phyloP scores from a whole-genome alignment of 2,113 vertebrate genomes.

The Trogon surrucura region DNA sequence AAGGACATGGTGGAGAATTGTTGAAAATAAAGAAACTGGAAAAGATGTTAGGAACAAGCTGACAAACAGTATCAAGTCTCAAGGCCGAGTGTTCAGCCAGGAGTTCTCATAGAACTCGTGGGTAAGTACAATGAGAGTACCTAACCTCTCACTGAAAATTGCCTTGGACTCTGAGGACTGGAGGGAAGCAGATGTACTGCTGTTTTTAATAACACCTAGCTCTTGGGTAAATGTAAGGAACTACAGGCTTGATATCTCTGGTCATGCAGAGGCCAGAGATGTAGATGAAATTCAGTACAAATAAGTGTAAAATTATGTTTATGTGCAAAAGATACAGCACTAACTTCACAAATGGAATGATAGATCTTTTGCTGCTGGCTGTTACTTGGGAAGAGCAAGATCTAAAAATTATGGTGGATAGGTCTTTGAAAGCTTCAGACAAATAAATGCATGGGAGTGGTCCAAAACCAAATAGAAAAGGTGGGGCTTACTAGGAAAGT shows the following conservation, averaged over 20 bases:
- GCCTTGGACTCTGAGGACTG: background rate
- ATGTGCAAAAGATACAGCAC: accelerated
- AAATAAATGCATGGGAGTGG: background rate
- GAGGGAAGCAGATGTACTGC: background rate
- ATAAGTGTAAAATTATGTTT: background rate
- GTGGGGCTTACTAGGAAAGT: background rate
- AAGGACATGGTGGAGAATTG: background rate
- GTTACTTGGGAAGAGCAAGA: background rate
- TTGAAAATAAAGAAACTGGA: background rate
- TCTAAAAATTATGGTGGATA: background rate
- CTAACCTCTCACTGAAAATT: background rate
- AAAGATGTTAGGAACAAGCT: background rate
- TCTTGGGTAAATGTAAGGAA: background rate
- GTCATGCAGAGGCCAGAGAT: background rate
- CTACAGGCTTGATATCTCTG: background rate
- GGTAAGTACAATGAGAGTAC: background rate
- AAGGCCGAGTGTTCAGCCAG: background rate
- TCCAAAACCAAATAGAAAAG: background rate
- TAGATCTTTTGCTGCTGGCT: background rate
- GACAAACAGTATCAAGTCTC: background rate
- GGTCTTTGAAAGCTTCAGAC: background rate
- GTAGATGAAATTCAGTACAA: background rate
- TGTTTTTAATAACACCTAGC: background rate
- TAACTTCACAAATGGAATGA: background rate
- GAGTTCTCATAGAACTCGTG: background rate